Base-by-base conservation (phyloP, 1,140 invertebrate genomes). In the Galleria mellonella region DNA sequence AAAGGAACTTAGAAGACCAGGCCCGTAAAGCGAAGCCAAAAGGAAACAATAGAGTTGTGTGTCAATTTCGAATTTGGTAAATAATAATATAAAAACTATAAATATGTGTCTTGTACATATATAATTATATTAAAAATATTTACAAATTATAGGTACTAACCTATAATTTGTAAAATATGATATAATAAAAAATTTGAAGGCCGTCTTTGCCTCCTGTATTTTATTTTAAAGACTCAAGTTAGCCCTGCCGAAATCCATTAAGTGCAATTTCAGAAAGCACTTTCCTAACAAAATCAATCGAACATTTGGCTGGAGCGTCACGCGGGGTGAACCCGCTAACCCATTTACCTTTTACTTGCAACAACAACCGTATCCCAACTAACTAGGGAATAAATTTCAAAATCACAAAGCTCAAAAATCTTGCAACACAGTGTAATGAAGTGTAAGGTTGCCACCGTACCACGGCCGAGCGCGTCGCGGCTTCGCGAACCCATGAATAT, bases 401-500 rank as follows among this genome's bases (percentile, higher is more conserved):
- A 30, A 38, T 46, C 55, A 55, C 32, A 31, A 47, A 48, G 60
- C 13, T 30, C 28, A 9, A 55, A 33, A 55, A 62, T 46, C 33
- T 73, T 71, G 72, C 57, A 64, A 66, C 63, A 42, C 46, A 17
- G 49, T 43, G 71, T 82, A 84, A 84, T 82, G 81, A 84, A 82
- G 74, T 82, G 81, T 81, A 70, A 71, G 68, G 56, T 57, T 67
- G 69, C 57, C 63, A 62, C 60, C 60, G 66, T 55, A 48, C 65
- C 55, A 69, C 64, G 61, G 58, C 39, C 61, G 64, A 72, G 17
- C 35, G 55, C 38, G 41, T 47, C 59, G 59, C 59, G 63, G 56
- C 70, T 73, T 67, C 58, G 63, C 71, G 71, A 74, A 68, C 67
- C 72, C 55, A 83, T 85, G 78, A 85, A 83, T 84, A 83, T 77